These are phyloP conservation scores for Horisme vitalbata DNA, from an alignment of 2,888 invertebrate genomes.

Conservation along the genomic window DNA sequence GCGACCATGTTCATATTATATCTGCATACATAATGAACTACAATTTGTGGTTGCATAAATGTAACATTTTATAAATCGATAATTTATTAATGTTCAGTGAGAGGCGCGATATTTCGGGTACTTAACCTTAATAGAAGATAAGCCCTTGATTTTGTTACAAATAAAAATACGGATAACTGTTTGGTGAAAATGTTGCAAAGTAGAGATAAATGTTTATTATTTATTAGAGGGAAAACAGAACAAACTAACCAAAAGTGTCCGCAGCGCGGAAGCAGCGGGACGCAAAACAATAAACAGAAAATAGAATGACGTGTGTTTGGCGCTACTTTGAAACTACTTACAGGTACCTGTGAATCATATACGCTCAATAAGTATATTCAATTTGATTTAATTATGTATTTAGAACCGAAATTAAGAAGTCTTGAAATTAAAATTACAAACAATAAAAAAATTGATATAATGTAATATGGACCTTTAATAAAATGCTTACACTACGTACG, in stretches of 20 bases:
- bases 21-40: slow-evolving; percentile 56
- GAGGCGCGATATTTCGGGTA: neutral
- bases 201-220: slow-evolving; percentile 68
- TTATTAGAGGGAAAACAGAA: slow-evolving; percentile 78
- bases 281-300: slow-evolving; percentile 71
- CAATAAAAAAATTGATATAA: too few relatives aligned
- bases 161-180: slow-evolving; percentile 4
- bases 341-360: slow-evolving; percentile 17
- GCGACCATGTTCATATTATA: slow-evolving; percentile 52
- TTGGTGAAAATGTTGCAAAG: slow-evolving; percentile 21
- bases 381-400: too few relatives aligned
- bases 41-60: slow-evolving; percentile 28
- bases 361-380: neutral
- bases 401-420: too few relatives aligned
- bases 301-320: slow-evolving; percentile 66
- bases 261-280: slow-evolving; percentile 76
- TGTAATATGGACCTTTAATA: too few relatives aligned
- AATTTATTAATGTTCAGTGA: slow-evolving; percentile 17
- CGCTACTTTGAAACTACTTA: slow-evolving; percentile 44
- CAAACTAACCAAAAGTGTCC: slow-evolving; percentile 82
- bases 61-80: slow-evolving; percentile 24
- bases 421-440: too few relatives aligned
- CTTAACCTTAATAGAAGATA: neutral
- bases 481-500: too few relatives aligned
- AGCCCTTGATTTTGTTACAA: neutral